A percentile compares a stretch with the other conserved stretches of the same genome.
phyloP scores from a whole-genome alignment of 2,888 invertebrate genomes.

The Germaria angustata region DNA sequence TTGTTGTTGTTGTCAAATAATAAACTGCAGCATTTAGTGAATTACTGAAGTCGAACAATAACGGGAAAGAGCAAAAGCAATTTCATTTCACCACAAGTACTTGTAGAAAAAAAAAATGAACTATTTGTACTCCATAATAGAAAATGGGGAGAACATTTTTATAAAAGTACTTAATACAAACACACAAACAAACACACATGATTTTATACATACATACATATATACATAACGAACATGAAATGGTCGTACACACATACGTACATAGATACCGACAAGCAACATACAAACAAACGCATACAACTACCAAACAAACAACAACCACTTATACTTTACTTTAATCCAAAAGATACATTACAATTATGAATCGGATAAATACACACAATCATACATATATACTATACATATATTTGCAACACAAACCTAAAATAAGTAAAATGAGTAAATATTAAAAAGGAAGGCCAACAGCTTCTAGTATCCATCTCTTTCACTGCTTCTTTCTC shows the following conservation, averaged over 20 bases:
- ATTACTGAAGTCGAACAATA: constrained; percentile 68
- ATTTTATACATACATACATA: neutral
- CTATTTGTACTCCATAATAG: constrained; percentile 59
- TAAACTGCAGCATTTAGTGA: constrained; percentile 70
- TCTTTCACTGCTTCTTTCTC: neutral
- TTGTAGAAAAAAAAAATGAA: constrained; percentile 46
- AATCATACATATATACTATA: neutral
- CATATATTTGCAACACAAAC: neutral
- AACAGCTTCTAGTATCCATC: neutral
- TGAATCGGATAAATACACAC: constrained; percentile 43
- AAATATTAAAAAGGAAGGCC: constrained; percentile 17
- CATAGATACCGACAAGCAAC: constrained; percentile 18
- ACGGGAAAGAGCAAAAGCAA: constrained; percentile 49
- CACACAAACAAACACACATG: constrained; percentile 9
- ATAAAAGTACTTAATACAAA: constrained; percentile 56
- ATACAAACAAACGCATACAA: constrained; percentile 32
- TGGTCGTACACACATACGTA: neutral
- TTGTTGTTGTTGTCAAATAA: too few species aligned
- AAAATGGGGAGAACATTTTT: constrained; percentile 65
- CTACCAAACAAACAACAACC: constrained; percentile 43
- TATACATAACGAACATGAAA: neutral
- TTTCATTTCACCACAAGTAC: constrained; percentile 66
- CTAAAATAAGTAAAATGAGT: neutral
- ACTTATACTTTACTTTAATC: constrained; percentile 62
- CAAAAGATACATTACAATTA: constrained; percentile 66